Base-by-base conservation (phyloP, 2,888 invertebrate genomes). In the Eilema depressum region DNA sequence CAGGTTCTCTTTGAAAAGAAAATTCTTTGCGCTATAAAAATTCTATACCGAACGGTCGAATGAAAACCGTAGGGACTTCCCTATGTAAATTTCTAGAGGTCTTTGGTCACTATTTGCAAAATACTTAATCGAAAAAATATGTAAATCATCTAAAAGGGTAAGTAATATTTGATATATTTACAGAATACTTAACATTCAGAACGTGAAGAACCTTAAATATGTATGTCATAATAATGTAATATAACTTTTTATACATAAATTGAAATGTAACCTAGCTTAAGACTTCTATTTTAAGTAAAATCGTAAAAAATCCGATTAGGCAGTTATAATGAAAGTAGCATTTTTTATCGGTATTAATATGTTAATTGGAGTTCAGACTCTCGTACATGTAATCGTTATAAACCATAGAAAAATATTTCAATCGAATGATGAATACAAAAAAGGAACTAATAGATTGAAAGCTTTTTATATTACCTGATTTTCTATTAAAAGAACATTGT, bases 1-100 rank as follows among this genome's bases (percentile, higher is more conserved):
- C 66, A 75, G 69, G 72, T 60, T 69, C 66, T 23, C 28, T 72
- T 59, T 68, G 47, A 68, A 72, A 71, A 73, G 74, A 76, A 69
- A 76, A 83, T 69, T 73, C 65, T 63, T 37, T 65, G 33, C 68
- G 28, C 53, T 66, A 63, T 73, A 68, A 67, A 63, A 70, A 59
- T 63, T 63, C 28, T 60, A 63, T 30, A 61, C 47, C 65, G 20
- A 59, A 68, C n/a, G 63, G 71, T 71, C 33, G 30, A 67, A 71
- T 71, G 28, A 63, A 63, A 67, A 47, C n/a, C 47, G 61, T 67
- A 47, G 66, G 33, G 37, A 25, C 8, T 66, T 57, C 30, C 28
- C 25, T 66, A 66, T 37, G n/a, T 60, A 41, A 26, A 33, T 59
- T 17, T 59, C 20, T 25, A 33, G 53, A 28, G 53, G 25, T 57